These are phyloP conservation scores for Jaculus jaculus DNA, from an alignment of 2,113 vertebrate species.

Conservation along the genomic window DNA sequence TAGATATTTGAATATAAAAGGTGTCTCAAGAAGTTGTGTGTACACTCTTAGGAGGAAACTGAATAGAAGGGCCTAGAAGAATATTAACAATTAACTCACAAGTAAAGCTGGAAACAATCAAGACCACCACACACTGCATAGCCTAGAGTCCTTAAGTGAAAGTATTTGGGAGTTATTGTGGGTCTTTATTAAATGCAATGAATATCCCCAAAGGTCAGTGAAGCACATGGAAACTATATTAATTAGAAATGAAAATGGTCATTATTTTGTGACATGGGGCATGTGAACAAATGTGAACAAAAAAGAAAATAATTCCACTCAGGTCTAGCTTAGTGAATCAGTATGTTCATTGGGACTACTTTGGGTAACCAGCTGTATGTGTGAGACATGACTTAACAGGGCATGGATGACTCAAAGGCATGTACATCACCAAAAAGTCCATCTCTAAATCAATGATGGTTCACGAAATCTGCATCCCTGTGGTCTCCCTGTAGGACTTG, in stretches of 20 bases:
- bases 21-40: background rate
- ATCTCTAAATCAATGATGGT: too few species aligned
- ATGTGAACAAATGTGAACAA: too few species aligned
- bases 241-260: background rate
- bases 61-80: background rate
- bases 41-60: background rate
- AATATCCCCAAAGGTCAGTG: background rate
- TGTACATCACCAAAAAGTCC: too few species aligned
- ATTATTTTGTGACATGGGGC: too few species aligned
- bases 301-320: too few species aligned
- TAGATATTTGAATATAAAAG: background rate
- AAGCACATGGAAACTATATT: background rate
- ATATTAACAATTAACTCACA: background rate
- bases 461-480: too few species aligned
- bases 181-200: background rate
- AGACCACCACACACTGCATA: background rate
- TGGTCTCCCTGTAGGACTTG: too few species aligned
- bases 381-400: too few species aligned
- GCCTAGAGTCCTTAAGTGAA: background rate
- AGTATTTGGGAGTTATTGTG: background rate
- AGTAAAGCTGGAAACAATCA: background rate
- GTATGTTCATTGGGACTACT: too few species aligned
- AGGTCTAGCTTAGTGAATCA: too few species aligned
- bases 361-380: too few species aligned
- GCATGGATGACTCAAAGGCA: too few species aligned